Base-by-base conservation (phyloP, 2,797 vertebrate genomes). In the Tapera naevia region DNA sequence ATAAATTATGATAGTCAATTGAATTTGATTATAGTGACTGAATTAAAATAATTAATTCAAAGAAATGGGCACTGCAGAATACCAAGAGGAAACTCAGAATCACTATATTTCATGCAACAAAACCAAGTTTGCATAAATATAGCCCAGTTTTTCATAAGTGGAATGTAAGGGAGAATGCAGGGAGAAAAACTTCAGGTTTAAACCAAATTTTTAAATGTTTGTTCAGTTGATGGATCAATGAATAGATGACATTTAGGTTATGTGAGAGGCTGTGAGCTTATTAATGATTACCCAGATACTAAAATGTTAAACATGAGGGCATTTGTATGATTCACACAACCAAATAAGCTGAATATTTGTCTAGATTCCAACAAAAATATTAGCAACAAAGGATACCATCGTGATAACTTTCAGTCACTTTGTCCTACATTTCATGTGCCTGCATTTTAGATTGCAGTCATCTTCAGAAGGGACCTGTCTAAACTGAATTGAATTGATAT, bases 41-140 rank as follows among this genome's bases (percentile, higher is more conserved):
- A 94, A 91, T 88, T 91, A 94, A 88, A 93, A 78, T 94, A 96
- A 96, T 94, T 93, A 94, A 88, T 96, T 95, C 53, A 80, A 89
- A 90, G 82, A 92, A 89, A 95, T 84, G 91, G 91, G 67, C 53
- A 46, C 28, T 91, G 17, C 46, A 33, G 66, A 79, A 80, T 80
- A 75, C 73, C 72, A 76, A 82, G 53, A 89, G 48, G 69, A 93
- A 93, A 73, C 41, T 72, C 81, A 83, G 69, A 57, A 78, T 88
- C 43, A 32, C 51, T 86, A 19, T 82, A 81, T 89, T 88, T 89
- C 22, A 67, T 14, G 15, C 17, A 88, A 86, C 39, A 80, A 96
- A 93, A 80, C 45, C 51, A 33, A 61, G 17, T 94, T 96, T 95
- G 75, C 85, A 93, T 92, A 91, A 94, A 82, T 89, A 64, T 48